These are phyloP conservation scores for Drosophila eohydei DNA, from an alignment of 2,888 invertebrate species.

Conservation along the genomic window DNA sequence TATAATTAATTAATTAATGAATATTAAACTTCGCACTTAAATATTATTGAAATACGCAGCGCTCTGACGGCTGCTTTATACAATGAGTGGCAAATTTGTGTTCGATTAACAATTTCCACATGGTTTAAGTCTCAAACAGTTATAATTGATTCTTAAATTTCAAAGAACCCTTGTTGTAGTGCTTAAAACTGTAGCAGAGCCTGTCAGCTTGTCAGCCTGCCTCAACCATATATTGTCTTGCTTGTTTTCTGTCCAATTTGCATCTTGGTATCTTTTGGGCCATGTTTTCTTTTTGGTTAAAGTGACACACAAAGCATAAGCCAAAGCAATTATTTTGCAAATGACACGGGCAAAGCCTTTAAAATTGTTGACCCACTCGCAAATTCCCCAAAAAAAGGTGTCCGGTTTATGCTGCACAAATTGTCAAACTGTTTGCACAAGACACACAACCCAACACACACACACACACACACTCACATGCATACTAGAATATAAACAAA, in stretches of 20 bases:
- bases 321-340: slow-evolving; percentile 57
- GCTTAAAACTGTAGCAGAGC: not conserved
- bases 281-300: slow-evolving; percentile 18
- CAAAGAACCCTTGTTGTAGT: not conserved
- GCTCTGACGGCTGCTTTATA: not conserved
- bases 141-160: not conserved
- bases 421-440: slow-evolving; percentile 53
- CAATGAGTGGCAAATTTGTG: too few species aligned
- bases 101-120: not conserved
- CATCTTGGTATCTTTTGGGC: slow-evolving; percentile 31
- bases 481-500: slow-evolving; percentile 5
- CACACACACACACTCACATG: not conserved
- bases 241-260: slow-evolving; percentile 40
- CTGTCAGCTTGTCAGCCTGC: not conserved
- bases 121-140: not conserved
- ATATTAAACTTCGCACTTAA: not conserved
- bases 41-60: not conserved
- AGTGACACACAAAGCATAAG: slow-evolving; percentile 44
- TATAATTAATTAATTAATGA: slow-evolving; percentile 1
- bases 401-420: slow-evolving; percentile 42
- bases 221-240: not conserved
- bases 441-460: slow-evolving; percentile 12
- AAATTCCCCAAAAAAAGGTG: slow-evolving; percentile 40
- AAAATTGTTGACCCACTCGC: slow-evolving; percentile 53
- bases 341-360: slow-evolving; percentile 52